Base-by-base conservation (phyloP, 1,140 invertebrate species). In the Bombyx mandarina region DNA sequence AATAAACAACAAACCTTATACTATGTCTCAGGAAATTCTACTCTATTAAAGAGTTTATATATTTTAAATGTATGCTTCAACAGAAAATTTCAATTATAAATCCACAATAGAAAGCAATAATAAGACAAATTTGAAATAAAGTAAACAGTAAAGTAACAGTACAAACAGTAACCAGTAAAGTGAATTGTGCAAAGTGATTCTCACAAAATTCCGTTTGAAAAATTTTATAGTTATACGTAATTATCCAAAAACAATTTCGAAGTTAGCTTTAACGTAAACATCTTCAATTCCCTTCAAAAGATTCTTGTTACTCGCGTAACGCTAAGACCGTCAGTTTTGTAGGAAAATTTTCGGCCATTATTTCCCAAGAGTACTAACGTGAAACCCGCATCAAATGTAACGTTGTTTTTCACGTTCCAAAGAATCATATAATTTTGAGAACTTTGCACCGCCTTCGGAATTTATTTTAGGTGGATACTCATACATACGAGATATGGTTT, bases 351-450 rank as follows among this genome's bases (percentile, higher is more conserved):
- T 57, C 46, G 56, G 52, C 54, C 56, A 61, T 61, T 61, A 61
- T 61, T 61, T 61, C 60, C 60, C 60, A n/a, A 18, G 60, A 57
- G 56, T 57, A 53, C 49, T 12, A 35, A 54, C 46, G 51, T 49
- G 45, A 54, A 53, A 43, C 52, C 12, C n/a, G 52, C 8, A 53
- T 53, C 52, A 53, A 10, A 43, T 53, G n/a, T 10, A 8, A 43
- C 46, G 46, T 18, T 10, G 46, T 47, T 47, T 10, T 47, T 47
- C 10, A 18, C 46, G 46, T 18, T 18, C 46, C 26, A 35, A 35
- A 35, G 26, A 47, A 47, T 47, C 46, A 47, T 18, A 47, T 47
- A 47, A 47, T 47, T 47, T 47, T 47, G 12, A 18, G 12, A 47
- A 47, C 10, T 8, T 47, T n/a, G 6, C 10, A n/a, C 10, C 46